A percentile compares a stretch with the other conserved stretches of the same genome.
Conservation (phyloP, 1,140 invertebrate species). For the Lasioglossum albipes region DNA sequence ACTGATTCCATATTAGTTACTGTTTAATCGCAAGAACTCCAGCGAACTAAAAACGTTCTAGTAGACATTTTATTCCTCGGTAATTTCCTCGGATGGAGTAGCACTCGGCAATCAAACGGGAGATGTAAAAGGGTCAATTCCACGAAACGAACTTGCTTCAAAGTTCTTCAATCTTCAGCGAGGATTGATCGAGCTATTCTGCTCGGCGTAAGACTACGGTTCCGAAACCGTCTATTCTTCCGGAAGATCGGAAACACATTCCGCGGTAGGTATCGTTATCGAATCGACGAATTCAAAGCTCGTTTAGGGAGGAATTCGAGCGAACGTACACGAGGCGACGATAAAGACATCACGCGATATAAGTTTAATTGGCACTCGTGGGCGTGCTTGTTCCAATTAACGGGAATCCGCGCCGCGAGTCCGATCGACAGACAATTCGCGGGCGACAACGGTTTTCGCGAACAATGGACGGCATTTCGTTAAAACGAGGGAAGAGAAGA, state of each 20-base stretch:
- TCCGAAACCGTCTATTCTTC: background rate
- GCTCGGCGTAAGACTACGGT: background rate
- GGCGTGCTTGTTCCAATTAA: conserved; percentile 35
- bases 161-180: no score
- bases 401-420: conserved; percentile 8
- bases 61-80: no score
- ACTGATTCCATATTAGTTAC: no score
- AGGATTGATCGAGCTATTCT: no score
- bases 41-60: no score
- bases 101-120: no score
- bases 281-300: conserved; percentile 51
- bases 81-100: no score
- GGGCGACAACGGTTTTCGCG: background rate
- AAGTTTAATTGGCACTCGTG: conserved; percentile 55
- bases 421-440: background rate
- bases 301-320: conserved; percentile 25
- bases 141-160: no score
- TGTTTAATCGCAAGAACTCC: no score
- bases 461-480: conserved; percentile 36
- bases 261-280: conserved; percentile 28
- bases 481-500: conserved; percentile 10
- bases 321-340: conserved; percentile 33
- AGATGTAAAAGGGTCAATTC: no score
- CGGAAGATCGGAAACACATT: background rate
- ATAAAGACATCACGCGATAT: conserved; percentile 42